Evolutionary conservation across 2,113 vertebrate genomes (phyloP).

Genomic region (Chionomys nivalis): DNA sequence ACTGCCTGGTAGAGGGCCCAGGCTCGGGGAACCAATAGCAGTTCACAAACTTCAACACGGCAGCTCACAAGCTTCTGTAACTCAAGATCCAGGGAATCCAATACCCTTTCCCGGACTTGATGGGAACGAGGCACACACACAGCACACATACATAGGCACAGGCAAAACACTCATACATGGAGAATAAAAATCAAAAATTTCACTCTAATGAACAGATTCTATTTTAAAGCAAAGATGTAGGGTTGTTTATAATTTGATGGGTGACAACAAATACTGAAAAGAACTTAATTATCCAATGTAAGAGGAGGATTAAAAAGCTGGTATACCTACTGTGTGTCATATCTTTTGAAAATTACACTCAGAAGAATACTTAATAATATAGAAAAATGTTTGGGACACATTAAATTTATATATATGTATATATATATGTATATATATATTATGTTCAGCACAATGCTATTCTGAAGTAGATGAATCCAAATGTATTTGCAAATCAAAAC

Average conservation of each 20-base stretch:
- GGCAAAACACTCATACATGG: neutral
- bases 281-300: neutral
- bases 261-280: constrained; percentile 52
- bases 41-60: neutral
- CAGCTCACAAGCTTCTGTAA: neutral
- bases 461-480: constrained; percentile 24
- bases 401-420: too few relatives aligned
- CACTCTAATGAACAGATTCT: constrained; percentile 52
- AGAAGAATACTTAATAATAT: constrained; percentile 24
- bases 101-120: neutral
- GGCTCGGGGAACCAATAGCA: neutral
- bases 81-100: neutral
- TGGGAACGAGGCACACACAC: neutral
- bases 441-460: neutral
- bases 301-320: neutral
- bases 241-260: constrained; percentile 25
- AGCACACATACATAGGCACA: neutral
- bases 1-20: neutral
- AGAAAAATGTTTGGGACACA: neutral
- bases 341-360: constrained; percentile 43
- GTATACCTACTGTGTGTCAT: neutral
- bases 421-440: too few relatives aligned
- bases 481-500: neutral
- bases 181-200: constrained; percentile 25
- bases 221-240: constrained; percentile 49